These are phyloP conservation scores for Zaprionus ornatus DNA, from an alignment of 1,140 invertebrate species.

Conservation along the genomic window DNA sequence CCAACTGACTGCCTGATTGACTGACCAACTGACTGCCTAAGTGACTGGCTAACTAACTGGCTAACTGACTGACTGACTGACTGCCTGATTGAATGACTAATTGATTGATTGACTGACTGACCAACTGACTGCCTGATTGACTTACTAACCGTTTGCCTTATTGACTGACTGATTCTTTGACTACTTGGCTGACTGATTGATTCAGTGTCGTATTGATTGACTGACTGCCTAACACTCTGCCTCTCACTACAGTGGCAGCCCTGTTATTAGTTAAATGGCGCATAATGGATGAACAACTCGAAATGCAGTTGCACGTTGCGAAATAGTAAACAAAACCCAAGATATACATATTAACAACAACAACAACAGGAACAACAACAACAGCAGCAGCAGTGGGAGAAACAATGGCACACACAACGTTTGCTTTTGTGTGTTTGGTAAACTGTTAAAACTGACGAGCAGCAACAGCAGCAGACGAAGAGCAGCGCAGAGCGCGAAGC, in stretches of 20 bases:
- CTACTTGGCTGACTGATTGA: conserved; percentile 17
- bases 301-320: conserved; percentile 34
- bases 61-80: too few relatives aligned
- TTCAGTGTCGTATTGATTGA: conserved; percentile 26
- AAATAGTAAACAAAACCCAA: conserved; percentile 62
- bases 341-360: conserved; percentile 46
- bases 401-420: conserved; percentile 51
- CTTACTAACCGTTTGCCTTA: background rate
- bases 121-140: conserved; percentile 27
- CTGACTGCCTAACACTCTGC: conserved; percentile 19
- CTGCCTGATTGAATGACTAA: too few relatives aligned
- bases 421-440: conserved; percentile 69
- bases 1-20: too few relatives aligned
- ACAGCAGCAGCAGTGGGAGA: conserved; percentile 5
- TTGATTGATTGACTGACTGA: too few relatives aligned
- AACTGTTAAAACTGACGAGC: conserved; percentile 57
- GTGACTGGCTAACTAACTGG: too few relatives aligned
- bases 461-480: conserved; percentile 11
- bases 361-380: conserved; percentile 37
- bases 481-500: conserved; percentile 20
- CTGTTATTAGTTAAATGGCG: conserved; percentile 81
- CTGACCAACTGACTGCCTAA: background rate
- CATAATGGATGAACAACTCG: conserved; percentile 76
- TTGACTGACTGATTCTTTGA: background rate
- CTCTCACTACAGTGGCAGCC: background rate